Evolutionary conservation across 2,888 invertebrate genomes (phyloP), one percentile per base, ranked within the genome.

Genomic region (Coecobrya sp.): DNA sequence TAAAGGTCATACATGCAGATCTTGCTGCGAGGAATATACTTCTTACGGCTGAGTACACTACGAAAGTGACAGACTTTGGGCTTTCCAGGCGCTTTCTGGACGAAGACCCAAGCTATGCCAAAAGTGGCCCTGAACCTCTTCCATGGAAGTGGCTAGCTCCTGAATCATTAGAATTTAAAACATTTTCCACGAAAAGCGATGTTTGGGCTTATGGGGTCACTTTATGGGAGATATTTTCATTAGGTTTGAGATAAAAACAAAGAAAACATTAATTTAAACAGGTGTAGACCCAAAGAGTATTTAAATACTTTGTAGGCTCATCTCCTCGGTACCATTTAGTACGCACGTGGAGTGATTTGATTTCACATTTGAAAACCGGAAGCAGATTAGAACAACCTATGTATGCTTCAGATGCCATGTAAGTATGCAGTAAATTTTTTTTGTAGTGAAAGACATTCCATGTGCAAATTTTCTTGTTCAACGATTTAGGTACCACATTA

Each of bases 1-100:
- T 62, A 62, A 62, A 65, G 87, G 87, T 87, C 8, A 79, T 87
- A 22, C 87, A 87, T 42, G 30, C 87, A 7, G 87, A 87, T n/a
- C 27, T 87, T 0, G 87, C 87, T 11, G 52, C 87, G 0, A n/a
- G 87, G 19, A 87, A 87, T 22, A 22, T 87, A 2, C 62, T 87
- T 2, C 25, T 87, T 8, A 45, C 87, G 13, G 0, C 49, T 1
- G 87, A 62, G 7, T 36, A 59, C n/a, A 79, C 79, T 25, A 30
- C 79, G 0, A 87, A 87, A 62, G 42, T 87, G 11, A 87, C 87
- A 0, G 87, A 87, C 25, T 87, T 87, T 25, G 87, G 87, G 0
- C 45, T 87, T n/a, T 87, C 87, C 13, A 52, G 87, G 10, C 59
- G 84, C 13, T 19, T 62, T 22, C n/a, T 79, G 22, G 42, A 55